Base-by-base conservation (phyloP, 2,888 invertebrate genomes). In the Orgyia antiqua region DNA sequence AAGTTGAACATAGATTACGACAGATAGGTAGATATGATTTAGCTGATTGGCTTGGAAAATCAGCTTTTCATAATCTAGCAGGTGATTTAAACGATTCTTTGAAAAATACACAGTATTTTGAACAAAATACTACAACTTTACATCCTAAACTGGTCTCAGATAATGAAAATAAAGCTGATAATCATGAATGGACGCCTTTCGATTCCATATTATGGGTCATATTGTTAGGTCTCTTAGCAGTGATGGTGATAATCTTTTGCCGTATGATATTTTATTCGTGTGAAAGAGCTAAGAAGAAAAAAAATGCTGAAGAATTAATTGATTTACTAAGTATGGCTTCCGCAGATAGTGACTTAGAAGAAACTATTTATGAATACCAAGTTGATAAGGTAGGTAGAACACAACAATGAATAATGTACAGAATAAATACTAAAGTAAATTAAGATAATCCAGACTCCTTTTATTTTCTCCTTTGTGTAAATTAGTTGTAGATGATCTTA, bases 31-130 rank as follows among this genome's bases (percentile, higher is more conserved):
- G 86, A 44, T 38, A 42, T 0, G 87, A 89, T 39, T 59, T 92
- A 29, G 90, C 91, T 1, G 84, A 89, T 45, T 91, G 91, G 90
- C 56, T 92, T 1, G 88, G 89, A 5, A 78, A 68, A 36, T 80
- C 86, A 0, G 87, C 89, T 1, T 90, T 89, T 52, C 72, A 80
- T 21, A 75, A 89, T 43, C 58, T 91, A 13, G 79, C 87, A 2
- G 62, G 73, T 31, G 88, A 90, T 44, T 58, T 88, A 4, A 70
- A 78, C 37, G 58, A 68, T 2, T 44, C 70, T 17, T 29, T 69
- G 12, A 44, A 12, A 6, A 31, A 57, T 32, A 49, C 58, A 10
- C 39, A 36, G 12, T 55, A 45, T 31, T 36, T 21, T 21, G 35
- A 49, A 10, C 18, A 33, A 9, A 36, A 44, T 13, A 32, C 35